Evolutionary conservation across 2,888 invertebrate genomes (phyloP).

Genomic region (Megaustenia siamemsis): DNA sequence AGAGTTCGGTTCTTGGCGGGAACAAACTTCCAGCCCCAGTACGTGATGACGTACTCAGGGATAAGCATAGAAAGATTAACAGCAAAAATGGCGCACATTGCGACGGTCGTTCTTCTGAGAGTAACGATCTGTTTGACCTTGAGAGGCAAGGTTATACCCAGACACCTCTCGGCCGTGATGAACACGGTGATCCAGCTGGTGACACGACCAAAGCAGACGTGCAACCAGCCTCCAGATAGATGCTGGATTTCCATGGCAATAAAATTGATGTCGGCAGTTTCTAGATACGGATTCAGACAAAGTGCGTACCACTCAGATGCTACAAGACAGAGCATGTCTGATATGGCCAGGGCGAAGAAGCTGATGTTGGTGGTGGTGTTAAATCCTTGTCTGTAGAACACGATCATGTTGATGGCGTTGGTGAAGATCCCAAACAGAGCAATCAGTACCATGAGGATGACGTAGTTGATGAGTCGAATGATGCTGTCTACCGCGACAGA

Average conservation of each 20-base stretch:
- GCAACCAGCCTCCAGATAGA: not conserved
- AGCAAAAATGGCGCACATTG: not conserved
- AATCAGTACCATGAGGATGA: not conserved
- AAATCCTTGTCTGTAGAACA: constrained; percentile 13
- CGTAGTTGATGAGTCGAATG: not conserved
- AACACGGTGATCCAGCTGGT: constrained; percentile 29
- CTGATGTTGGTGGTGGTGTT: constrained; percentile 20
- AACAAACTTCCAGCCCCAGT: constrained; percentile 17
- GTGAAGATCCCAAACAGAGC: not conserved
- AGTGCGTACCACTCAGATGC: not conserved
- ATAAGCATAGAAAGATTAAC: not conserved
- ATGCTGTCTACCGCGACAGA: not conserved
- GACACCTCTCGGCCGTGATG: constrained; percentile 18
- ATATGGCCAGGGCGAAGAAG: constrained; percentile 12
- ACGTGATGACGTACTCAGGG: not conserved
- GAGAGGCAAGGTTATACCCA: not conserved
- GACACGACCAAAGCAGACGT: constrained; percentile 21
- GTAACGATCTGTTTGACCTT: constrained; percentile 27
- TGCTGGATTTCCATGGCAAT: constrained; percentile 11
- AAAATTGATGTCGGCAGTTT: not conserved
- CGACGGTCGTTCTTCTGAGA: not conserved
- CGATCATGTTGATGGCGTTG: constrained; percentile 19
- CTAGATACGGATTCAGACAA: constrained; percentile 1
- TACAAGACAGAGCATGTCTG: not conserved
- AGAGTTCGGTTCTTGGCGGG: not conserved